Base-by-base conservation (phyloP, 2,888 invertebrate species). In the Patella ulyssiponensis region DNA sequence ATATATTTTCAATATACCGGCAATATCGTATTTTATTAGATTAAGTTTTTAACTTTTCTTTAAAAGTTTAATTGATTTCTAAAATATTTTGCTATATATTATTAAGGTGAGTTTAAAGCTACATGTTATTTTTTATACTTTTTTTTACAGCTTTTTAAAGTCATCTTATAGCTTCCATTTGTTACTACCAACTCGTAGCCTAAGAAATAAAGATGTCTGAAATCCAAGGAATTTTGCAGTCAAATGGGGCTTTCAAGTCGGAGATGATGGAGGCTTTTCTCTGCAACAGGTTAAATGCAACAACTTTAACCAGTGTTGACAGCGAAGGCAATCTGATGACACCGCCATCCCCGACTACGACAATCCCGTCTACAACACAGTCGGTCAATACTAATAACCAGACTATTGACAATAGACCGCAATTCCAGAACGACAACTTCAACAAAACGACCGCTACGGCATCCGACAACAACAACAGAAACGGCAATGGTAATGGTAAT, bases 201-300 rank as follows among this genome's bases (percentile, higher is more conserved):
- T 44, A 44, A 58, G 20, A 14, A 64, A 11, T 89, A 53, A 87
- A 88, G 83, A 90, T 90, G 90, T 89, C 87, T 14, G 91, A 91
- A 78, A 83, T 91, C 75, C 90, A 91, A 85, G 83, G 87, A 56
- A 81, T 91, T 11, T 84, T 91, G 27, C 88, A 88, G 76, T 86
- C 86, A 80, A 88, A 89, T 76, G 88, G 88, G 70, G 86, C 86
- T 4, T 86, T 88, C 75, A 89, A 88, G 80, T 85, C 87, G 0
- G 89, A 89, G 70, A 81, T 89, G 71, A 89, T 88, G 88, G 86
- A 89, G 23, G 64, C 20, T 11, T 64, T 64, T 23, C 64, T 64
- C 23, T 64, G 64, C 15, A 64, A 64, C 23, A 64, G 14, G 23
- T 23, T 64, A 14, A 64, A 64, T 23, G 64, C 20, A 23, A 23